These are phyloP conservation scores for Menidia beryllina DNA, from an alignment of 2,113 vertebrate species.

Conservation along the genomic window DNA sequence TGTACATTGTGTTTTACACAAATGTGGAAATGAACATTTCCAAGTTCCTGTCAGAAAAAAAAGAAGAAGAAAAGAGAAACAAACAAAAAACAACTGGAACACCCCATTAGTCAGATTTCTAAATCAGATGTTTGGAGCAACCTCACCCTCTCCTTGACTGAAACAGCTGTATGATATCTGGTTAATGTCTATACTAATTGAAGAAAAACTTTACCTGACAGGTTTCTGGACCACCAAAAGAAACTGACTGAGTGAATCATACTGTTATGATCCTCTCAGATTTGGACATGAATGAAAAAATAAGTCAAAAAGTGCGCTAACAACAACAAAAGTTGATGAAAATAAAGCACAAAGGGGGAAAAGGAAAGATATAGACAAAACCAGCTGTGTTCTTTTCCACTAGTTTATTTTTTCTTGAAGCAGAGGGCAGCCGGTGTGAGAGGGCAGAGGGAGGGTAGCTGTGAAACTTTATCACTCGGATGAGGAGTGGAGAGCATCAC, in stretches of 20 bases:
- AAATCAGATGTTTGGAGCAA: too few species aligned
- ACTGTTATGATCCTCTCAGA: background rate
- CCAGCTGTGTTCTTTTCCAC: conserved; percentile 44
- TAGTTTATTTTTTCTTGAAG: conserved; percentile 64
- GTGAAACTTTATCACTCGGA: conserved; percentile 48
- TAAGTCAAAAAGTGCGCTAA: background rate
- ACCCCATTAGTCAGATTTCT: too few species aligned
- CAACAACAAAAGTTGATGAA: conserved; percentile 25
- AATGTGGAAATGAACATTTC: too few species aligned
- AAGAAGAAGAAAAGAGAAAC: too few species aligned
- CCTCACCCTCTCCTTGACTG: background rate
- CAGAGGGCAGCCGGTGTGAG: conserved; percentile 48
- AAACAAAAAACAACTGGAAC: too few species aligned
- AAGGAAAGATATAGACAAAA: conserved; percentile 27
- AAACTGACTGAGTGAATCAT: background rate
- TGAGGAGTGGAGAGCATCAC: conserved; percentile 34
- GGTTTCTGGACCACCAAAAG: too few species aligned
- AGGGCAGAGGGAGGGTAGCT: conserved; percentile 56
- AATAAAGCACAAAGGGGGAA: conserved; percentile 25
- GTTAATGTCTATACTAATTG: background rate
- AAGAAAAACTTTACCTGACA: background rate
- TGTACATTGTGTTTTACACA: background rate
- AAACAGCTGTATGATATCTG: background rate
- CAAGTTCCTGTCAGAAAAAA: too few species aligned
- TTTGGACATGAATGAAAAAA: conserved; percentile 7